Base-by-base conservation (phyloP, 1,140 invertebrate genomes). In the Drosophila tropicalis region DNA sequence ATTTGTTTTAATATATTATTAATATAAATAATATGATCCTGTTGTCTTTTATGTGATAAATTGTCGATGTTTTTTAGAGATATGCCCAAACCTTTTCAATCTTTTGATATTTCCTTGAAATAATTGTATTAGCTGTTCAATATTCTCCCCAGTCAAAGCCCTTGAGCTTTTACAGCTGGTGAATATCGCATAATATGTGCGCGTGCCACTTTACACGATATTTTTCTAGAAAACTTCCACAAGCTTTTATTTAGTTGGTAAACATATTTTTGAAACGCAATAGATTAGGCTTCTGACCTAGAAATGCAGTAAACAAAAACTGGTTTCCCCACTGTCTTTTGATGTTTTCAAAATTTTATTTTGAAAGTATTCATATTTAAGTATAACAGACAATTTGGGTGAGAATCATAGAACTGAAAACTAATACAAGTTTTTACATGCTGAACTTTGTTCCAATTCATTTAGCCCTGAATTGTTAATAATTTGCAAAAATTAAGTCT, bases 151-250 rank as follows among this genome's bases (percentile, higher is more conserved):
- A 10, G 34, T 12, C 10, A 51, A 17, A 51, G 44, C 44, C 44
- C 44, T 51, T 51, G 44, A 51, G 44, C 44, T 51, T 51, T 51
- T 51, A 10, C 44, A 51, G 17, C 17, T 12, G 17, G 44, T 51
- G 12, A 51, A 51, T 51, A 51, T 51, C 44, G 19, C 1, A 51
- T 19, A 51, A 22, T 19, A 39, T 64, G 71, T 5, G 55, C 9
- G 57, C 67, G 67, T 74, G 72, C 57, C 47, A 61, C 19, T 44
- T 15, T 15, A 19, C 67, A 70, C 44, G 67, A 25, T 51, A 51
- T 51, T 51, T 51, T 51, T 51, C 44, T 22, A 51, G 17, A 51
- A 51, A 51, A 51, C 44, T 51, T 51, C 44, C 44, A 19, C 17
- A 51, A 51, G 44, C 44, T 51, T 51, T 22, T 12, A 51, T 51